Evolutionary conservation across 2,888 invertebrate genomes (phyloP), one percentile per base, ranked within the genome.

Genomic region (Dasypogon diadema): DNA sequence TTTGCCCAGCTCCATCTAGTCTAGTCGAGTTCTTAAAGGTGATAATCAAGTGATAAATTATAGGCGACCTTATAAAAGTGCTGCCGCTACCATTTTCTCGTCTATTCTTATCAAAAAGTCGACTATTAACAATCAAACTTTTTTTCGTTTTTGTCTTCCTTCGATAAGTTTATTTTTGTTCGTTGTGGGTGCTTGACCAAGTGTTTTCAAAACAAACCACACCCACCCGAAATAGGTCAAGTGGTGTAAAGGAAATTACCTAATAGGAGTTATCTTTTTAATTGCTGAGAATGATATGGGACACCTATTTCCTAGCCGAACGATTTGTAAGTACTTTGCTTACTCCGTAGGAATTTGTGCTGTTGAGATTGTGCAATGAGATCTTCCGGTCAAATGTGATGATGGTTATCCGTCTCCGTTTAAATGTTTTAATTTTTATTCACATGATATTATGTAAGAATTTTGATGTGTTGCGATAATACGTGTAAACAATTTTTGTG

Each of bases 1-100:
- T 34, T 54, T 12, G 54, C 54, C 60, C 37, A 46, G 73, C 72
- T 51, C 54, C 54, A 73, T 42, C 60, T 55, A 56, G 73, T 73
- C 56, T 56, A 12, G 37, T 37, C 34, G 56, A 24, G 73, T 73
- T 73, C 56, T 34, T 30, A 70, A 70, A 54, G 54, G 70, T 70
- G 70, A 21, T 70, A 70, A 68, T 3, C 46, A 16, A 18, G 18
- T 18, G 1, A 51, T 18, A 16, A 10, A 12, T 48, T 48, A 21
- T 16, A 1, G 42, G n/a, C 26, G 24, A 1, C 2, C 14, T 6
- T 37, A 65, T 65, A 65, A 65, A 65, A 46, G 18, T 34, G 63
- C 42, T 6, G 18, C 22, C 18, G 37, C 22, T 8, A 58, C n/a
- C 21, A 21, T 16, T 18, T 51, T 51, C 51, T 12, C 2, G n/a